Evolutionary conservation across 2,888 invertebrate species (phyloP).

Genomic region (Coecobrya sp.): DNA sequence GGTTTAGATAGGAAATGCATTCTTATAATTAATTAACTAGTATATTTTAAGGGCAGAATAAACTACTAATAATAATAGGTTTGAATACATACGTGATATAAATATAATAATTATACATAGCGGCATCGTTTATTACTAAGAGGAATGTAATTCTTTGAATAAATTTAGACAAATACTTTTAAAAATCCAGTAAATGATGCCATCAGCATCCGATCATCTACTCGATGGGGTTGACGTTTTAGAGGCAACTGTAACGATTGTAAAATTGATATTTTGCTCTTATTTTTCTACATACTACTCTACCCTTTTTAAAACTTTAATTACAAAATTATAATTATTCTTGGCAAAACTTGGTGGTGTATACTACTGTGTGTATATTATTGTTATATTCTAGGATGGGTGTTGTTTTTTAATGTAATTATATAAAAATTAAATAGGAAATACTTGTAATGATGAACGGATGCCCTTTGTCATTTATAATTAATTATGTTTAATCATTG

Average conservation of each 20-base stretch:
- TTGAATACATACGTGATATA: slow-evolving; percentile 17
- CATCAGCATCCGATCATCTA: neutral
- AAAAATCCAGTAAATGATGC: neutral
- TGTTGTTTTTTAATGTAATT: neutral
- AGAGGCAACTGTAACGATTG: neutral
- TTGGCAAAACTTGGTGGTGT: neutral
- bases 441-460: neutral
- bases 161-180: neutral
- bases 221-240: neutral
- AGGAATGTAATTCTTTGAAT: no score
- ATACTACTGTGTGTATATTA: neutral
- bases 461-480: slow-evolving; percentile 1
- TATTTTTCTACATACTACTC: slow-evolving; percentile 57
- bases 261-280: slow-evolving; percentile 53
- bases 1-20: no score
- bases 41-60: no score
- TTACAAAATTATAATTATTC: slow-evolving; percentile 20
- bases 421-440: no score
- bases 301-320: slow-evolving; percentile 43
- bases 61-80: neutral
- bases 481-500: neutral
- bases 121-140: no score
- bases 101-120: no score
- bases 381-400: neutral
- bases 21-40: no score